Evolutionary conservation across 2,888 invertebrate genomes (phyloP).

Genomic region (Acleris literana): DNA sequence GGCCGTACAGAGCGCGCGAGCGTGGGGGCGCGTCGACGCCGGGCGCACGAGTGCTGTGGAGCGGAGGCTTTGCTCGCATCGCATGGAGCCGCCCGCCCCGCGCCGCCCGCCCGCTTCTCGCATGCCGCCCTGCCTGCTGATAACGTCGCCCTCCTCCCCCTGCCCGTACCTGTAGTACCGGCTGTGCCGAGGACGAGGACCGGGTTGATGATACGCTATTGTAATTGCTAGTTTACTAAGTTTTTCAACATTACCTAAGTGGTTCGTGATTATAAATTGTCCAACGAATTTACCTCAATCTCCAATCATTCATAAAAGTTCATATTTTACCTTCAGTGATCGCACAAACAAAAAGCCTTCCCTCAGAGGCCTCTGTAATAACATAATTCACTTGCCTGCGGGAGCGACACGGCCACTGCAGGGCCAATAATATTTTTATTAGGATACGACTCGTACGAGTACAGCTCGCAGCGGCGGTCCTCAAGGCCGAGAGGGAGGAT

Average conservation of each 20-base stretch:
- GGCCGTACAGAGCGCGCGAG: conserved; percentile 62
- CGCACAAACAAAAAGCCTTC: conserved; percentile 17
- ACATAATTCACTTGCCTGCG: conserved; percentile 22
- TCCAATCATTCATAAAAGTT: neutral
- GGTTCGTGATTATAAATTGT: neutral
- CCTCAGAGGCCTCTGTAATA: conserved; percentile 14
- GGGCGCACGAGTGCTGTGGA: conserved; percentile 72
- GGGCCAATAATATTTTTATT: conserved; percentile 35
- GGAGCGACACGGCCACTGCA: conserved; percentile 17
- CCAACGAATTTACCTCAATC: neutral
- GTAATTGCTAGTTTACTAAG: conserved; percentile 39
- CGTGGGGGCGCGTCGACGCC: conserved; percentile 63
- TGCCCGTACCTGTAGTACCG: conserved; percentile 32
- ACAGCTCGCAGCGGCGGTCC: conserved; percentile 31
- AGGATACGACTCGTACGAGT: conserved; percentile 33
- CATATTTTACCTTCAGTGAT: conserved; percentile 1
- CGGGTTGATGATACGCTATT: conserved; percentile 41
- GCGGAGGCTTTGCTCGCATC: conserved; percentile 56
- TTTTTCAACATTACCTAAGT: neutral
- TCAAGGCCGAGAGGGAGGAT: conserved; percentile 51
- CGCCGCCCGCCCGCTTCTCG: conserved; percentile 43
- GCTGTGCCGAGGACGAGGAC: conserved; percentile 32
- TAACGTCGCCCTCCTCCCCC: conserved; percentile 44
- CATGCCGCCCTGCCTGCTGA: conserved; percentile 46
- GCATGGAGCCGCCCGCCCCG: conserved; percentile 47